Evolutionary conservation across 2,113 vertebrate genomes (phyloP).

Genomic region (Corythornis cristatus): DNA sequence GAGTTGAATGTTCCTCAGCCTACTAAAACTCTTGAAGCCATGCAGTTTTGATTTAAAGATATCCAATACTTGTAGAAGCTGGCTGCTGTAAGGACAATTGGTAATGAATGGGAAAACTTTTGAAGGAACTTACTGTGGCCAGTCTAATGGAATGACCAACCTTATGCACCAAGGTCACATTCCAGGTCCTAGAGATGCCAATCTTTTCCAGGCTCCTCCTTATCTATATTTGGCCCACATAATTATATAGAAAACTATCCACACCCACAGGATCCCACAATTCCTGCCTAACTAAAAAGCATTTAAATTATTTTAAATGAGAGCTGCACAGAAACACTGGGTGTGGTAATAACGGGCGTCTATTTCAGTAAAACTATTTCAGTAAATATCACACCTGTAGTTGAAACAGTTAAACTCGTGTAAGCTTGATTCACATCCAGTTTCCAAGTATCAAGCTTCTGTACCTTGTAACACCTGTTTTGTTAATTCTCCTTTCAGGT

Average conservation of each 20-base stretch:
- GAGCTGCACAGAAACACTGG: constrained; percentile 1
- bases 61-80: not conserved
- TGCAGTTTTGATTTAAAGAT: not conserved
- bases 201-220: constrained; percentile 60
- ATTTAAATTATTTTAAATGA: constrained; percentile 67
- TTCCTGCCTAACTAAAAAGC: constrained; percentile 60
- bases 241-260: constrained; percentile 66
- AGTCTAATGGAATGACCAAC: constrained; percentile 9
- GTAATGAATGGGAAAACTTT: not conserved
- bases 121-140: not conserved
- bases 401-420: constrained; percentile 38
- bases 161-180: constrained; percentile 38
- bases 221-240: constrained; percentile 60
- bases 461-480: not conserved
- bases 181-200: constrained; percentile 24
- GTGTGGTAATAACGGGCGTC: constrained; percentile 66
- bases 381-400: constrained; percentile 46
- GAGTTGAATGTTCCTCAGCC: not conserved
- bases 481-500: not conserved
- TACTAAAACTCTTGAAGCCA: not conserved
- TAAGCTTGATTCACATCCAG: not conserved
- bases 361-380: constrained; percentile 64
- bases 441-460: not conserved
- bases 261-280: constrained; percentile 62
- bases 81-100: not conserved